phyloP scores from a whole-genome alignment of 2,888 invertebrate species.

The Nomada fabriciana region DNA sequence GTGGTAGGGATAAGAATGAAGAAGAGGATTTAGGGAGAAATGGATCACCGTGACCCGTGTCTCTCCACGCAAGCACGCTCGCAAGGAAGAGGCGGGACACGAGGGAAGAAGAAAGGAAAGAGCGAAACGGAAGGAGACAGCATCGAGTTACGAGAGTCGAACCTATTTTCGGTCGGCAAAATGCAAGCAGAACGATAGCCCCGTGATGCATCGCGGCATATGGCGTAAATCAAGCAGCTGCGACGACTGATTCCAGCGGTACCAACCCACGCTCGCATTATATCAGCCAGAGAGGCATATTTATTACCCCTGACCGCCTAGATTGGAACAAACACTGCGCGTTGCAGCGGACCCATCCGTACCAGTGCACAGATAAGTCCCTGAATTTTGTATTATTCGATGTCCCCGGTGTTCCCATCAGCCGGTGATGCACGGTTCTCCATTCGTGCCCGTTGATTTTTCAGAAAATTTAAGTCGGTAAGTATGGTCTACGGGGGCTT shows the following conservation, averaged over 20 bases:
- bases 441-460: background rate
- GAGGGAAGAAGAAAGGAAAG: slow-evolving; percentile 26
- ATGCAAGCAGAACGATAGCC: slow-evolving; percentile 79
- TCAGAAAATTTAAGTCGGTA: background rate
- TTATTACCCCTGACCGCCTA: slow-evolving; percentile 79
- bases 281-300: slow-evolving; percentile 81
- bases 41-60: slow-evolving; percentile 41
- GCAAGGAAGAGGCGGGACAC: slow-evolving; percentile 9
- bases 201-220: slow-evolving; percentile 76
- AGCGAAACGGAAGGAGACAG: slow-evolving; percentile 52
- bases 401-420: slow-evolving; percentile 22
- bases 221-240: slow-evolving; percentile 83
- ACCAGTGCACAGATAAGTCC: slow-evolving; percentile 39
- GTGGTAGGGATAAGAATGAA: slow-evolving; percentile 55
- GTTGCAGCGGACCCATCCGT: slow-evolving; percentile 59
- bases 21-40: slow-evolving; percentile 58
- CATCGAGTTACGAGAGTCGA: slow-evolving; percentile 71
- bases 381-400: slow-evolving; percentile 62
- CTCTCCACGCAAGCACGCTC: background rate
- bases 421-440: slow-evolving; percentile 18
- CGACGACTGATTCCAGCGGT: slow-evolving; percentile 80
- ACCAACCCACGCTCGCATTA: slow-evolving; percentile 81
- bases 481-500: background rate
- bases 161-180: slow-evolving; percentile 80
- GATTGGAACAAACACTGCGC: slow-evolving; percentile 79